Evolutionary conservation across 2,888 invertebrate genomes (phyloP).

Genomic region (Empis livida): DNA sequence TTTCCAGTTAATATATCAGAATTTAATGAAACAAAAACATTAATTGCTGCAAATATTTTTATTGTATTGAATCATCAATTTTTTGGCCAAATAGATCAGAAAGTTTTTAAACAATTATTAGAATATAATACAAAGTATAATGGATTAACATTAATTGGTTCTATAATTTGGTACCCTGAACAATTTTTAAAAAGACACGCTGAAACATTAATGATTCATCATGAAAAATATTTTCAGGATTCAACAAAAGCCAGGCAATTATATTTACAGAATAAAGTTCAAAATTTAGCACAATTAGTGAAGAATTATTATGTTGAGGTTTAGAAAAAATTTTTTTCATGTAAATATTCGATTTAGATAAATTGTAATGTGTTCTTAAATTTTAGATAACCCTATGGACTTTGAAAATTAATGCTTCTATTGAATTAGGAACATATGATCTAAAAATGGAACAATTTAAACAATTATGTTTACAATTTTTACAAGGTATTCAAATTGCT

Average conservation of each 20-base stretch:
- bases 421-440: constrained; percentile 36
- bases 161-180: constrained; percentile 75
- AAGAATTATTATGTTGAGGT: constrained; percentile 25
- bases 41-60: constrained; percentile 51
- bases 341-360: background rate
- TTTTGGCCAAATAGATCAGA: constrained; percentile 67
- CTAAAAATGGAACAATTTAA: constrained; percentile 45
- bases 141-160: constrained; percentile 65
- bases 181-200: constrained; percentile 58
- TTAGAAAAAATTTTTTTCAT: background rate
- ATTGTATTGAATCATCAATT: constrained; percentile 54
- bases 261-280: constrained; percentile 43
- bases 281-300: constrained; percentile 50
- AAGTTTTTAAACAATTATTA: constrained; percentile 54
- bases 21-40: constrained; percentile 46
- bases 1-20: constrained; percentile 50
- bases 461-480: constrained; percentile 20
- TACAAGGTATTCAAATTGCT: constrained; percentile 52
- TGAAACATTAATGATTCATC: constrained; percentile 40
- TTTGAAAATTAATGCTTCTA: constrained; percentile 43
- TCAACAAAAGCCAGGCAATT: constrained; percentile 40
- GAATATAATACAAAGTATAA: constrained; percentile 72
- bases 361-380: background rate
- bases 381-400: constrained; percentile 46
- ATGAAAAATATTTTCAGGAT: constrained; percentile 32